Percentiles rank a stretch among this genome's conserved stretches.
Evolutionary conservation across 2,113 vertebrate species (phyloP).

Genomic region (Psittacara wagleri): DNA sequence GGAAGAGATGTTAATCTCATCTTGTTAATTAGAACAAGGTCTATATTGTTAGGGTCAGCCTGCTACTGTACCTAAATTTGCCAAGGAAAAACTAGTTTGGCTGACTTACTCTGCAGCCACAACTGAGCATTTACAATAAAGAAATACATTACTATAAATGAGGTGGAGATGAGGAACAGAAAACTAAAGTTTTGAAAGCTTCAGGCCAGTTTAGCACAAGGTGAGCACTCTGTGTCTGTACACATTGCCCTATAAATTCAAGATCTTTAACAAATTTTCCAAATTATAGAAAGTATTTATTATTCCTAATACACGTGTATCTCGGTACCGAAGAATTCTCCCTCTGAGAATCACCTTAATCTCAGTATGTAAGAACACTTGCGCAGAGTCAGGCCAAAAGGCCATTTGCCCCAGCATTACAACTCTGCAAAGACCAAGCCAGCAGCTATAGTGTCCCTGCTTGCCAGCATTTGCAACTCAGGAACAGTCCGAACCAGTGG

Average conservation of each 20-base stretch:
- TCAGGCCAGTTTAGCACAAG: background rate
- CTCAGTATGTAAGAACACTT: background rate
- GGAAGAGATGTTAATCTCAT: background rate
- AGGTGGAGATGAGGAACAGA: background rate
- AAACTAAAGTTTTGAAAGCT: background rate
- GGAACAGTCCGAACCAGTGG: background rate
- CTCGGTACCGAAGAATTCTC: background rate
- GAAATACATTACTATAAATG: background rate
- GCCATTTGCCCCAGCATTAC: accelerated
- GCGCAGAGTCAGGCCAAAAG: background rate
- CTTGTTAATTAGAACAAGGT: background rate
- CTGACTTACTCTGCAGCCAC: background rate
- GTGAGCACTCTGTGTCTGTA: background rate
- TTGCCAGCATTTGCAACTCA: background rate
- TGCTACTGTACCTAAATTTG: background rate
- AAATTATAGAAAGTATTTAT: background rate
- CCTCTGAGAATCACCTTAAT: background rate
- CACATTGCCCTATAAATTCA: background rate
- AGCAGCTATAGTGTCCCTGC: background rate
- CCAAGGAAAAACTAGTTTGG: background rate
- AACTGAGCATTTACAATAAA: background rate
- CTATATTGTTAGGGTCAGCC: background rate
- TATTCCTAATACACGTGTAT: background rate
- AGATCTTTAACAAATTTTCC: background rate
- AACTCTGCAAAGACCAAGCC: background rate